Evolutionary conservation across 2,113 vertebrate species (phyloP).

Genomic region (Cynocephalus volans): DNA sequence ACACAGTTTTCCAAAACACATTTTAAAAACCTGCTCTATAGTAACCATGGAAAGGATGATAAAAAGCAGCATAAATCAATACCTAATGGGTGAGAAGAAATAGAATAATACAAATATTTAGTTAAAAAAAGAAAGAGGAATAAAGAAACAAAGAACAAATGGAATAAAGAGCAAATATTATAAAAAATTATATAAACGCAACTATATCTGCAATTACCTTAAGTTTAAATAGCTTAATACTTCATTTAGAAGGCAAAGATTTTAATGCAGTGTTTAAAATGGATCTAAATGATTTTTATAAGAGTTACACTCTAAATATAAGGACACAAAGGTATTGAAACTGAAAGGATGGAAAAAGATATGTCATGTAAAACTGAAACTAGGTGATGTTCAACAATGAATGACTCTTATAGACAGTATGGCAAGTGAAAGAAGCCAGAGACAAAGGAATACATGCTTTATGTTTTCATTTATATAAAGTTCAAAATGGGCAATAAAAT

Average conservation of each 20-base stretch:
- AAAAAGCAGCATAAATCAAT: neutral
- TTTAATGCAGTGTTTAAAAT: neutral
- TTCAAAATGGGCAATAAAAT: slow-evolving; percentile 11
- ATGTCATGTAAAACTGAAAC: neutral
- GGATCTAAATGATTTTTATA: neutral
- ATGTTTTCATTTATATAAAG: neutral
- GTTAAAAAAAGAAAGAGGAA: neutral
- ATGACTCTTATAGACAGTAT: neutral
- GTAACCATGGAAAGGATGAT: neutral
- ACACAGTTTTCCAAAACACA: neutral
- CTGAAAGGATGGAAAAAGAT: neutral
- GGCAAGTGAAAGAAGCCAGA: neutral
- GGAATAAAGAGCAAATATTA: neutral
- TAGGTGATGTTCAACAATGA: neutral
- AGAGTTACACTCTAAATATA: neutral
- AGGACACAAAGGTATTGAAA: neutral
- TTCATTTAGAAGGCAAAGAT: neutral
- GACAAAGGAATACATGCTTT: neutral
- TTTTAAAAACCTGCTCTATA: neutral
- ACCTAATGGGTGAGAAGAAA: neutral
- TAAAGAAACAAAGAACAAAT: neutral
- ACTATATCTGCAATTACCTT: neutral
- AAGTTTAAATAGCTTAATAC: neutral
- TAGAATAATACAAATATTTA: neutral
- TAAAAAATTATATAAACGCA: neutral